phyloP scores from a whole-genome alignment of 1,140 invertebrate genomes.

The Sarcophaga bullata region DNA sequence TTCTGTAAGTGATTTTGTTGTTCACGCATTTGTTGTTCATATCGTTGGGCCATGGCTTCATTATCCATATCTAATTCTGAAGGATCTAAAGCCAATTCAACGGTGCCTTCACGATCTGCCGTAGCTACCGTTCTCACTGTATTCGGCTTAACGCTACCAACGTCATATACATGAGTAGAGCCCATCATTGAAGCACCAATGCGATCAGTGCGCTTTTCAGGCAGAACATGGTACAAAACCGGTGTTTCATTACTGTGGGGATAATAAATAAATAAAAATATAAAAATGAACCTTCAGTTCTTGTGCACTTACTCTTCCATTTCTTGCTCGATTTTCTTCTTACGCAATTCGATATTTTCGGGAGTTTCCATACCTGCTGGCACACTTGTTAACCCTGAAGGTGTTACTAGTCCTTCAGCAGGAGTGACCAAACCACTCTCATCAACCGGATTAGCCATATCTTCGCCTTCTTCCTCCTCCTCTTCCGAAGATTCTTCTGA shows the following conservation, averaged over 20 bases:
- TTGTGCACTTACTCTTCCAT: slow-evolving; percentile 83
- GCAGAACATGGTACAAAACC: slow-evolving; percentile 90
- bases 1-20: slow-evolving; percentile 87
- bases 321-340: slow-evolving; percentile 96
- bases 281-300: slow-evolving; percentile 39
- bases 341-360: slow-evolving; percentile 96
- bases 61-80: slow-evolving; percentile 96
- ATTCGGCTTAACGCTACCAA: slow-evolving; percentile 69
- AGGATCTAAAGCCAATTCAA: slow-evolving; percentile 96
- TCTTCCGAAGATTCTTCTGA: slow-evolving; percentile 92
- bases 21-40: slow-evolving; percentile 95
- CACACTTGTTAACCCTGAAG: slow-evolving; percentile 94
- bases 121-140: slow-evolving; percentile 57
- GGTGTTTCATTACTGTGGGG: slow-evolving; percentile 83
- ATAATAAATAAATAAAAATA: slow-evolving; percentile 37
- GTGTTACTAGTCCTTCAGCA: slow-evolving; percentile 92
- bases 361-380: slow-evolving; percentile 97
- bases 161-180: slow-evolving; percentile 96
- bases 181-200: slow-evolving; percentile 98
- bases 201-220: slow-evolving; percentile 91
- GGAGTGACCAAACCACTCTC: slow-evolving; percentile 80
- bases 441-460: slow-evolving; percentile 75
- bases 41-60: slow-evolving; percentile 94
- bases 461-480: slow-evolving; percentile 81
- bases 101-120: slow-evolving; percentile 74